These are phyloP conservation scores for Oligia strigilis DNA, from an alignment of 2,888 invertebrate species.

Conservation along the genomic window DNA sequence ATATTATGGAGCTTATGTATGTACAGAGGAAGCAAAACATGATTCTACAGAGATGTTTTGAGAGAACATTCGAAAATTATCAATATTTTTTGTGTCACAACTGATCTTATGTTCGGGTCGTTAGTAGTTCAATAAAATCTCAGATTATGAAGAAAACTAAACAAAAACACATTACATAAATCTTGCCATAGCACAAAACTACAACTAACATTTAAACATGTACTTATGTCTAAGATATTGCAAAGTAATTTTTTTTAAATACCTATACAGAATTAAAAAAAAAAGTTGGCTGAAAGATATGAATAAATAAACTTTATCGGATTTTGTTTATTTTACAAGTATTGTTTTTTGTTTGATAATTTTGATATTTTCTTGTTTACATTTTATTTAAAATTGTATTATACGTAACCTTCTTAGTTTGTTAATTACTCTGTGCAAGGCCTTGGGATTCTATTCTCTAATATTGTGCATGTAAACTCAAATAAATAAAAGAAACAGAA, in stretches of 20 bases:
- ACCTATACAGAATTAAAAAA: too few species aligned
- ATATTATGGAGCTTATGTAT: not conserved
- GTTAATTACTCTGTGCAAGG: not conserved
- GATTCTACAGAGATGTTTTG: conserved; percentile 15
- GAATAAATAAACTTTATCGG: too few species aligned
- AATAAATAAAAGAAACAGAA: not conserved
- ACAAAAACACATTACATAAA: not conserved
- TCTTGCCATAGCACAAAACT: not conserved
- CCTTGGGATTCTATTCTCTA: not conserved
- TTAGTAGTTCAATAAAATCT: too few species aligned
- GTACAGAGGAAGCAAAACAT: not conserved
- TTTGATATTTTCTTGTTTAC: too few species aligned
- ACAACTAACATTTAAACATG: not conserved
- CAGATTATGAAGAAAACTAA: not conserved
- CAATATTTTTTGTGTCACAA: not conserved
- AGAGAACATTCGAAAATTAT: not conserved
- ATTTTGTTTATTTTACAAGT: too few species aligned
- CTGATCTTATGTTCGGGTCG: not conserved
- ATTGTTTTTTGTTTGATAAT: too few species aligned
- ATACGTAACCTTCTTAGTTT: not conserved
- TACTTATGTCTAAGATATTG: too few species aligned
- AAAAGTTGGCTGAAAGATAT: too few species aligned
- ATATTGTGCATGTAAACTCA: not conserved
- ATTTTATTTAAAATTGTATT: too few species aligned
- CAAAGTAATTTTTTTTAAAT: too few species aligned